Evolutionary conservation across 2,797 vertebrate species (phyloP).

Genomic region (Melanotaenia boesemani): DNA sequence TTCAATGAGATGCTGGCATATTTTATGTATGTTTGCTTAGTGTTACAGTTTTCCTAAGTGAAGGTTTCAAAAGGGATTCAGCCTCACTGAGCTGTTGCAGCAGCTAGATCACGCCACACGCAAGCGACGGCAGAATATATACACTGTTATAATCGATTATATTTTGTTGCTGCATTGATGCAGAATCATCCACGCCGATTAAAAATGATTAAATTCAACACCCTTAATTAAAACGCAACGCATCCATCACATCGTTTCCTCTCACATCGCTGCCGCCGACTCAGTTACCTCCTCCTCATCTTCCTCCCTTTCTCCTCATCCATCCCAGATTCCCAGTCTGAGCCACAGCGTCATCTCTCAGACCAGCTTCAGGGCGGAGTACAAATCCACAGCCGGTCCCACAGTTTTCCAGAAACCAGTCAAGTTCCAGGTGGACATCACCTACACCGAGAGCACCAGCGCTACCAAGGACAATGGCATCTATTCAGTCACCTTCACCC

Average conservation of each 20-base stretch:
- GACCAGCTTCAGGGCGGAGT: slow-evolving; percentile 97
- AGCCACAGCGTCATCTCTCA: slow-evolving; percentile 99
- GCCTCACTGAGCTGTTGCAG: too few relatives aligned
- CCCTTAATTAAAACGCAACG: neutral
- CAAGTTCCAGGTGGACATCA: slow-evolving; percentile 99
- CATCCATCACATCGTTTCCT: slow-evolving; percentile 3
- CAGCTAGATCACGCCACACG: too few relatives aligned
- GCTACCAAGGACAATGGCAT: slow-evolving; percentile 96
- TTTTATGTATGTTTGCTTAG: too few relatives aligned
- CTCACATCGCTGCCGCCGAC: neutral
- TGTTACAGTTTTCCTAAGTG: too few relatives aligned
- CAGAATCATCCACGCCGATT: too few relatives aligned
- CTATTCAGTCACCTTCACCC: slow-evolving; percentile 97
- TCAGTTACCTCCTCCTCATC: slow-evolving; percentile 20
- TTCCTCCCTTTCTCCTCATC: rapidly evolving
- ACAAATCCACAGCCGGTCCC: slow-evolving; percentile 94
- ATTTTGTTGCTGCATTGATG: too few relatives aligned
- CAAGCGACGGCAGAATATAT: too few relatives aligned
- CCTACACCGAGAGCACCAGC: slow-evolving; percentile 92
- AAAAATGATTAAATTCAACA: too few relatives aligned
- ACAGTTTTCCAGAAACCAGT: slow-evolving; percentile 98
- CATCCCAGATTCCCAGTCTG: slow-evolving; percentile 93
- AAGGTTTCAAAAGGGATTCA: too few relatives aligned
- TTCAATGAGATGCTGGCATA: too few relatives aligned
- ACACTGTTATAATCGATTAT: too few relatives aligned